Conservation (phyloP, 1,140 invertebrate species). For the Drosophila aff. region DNA sequence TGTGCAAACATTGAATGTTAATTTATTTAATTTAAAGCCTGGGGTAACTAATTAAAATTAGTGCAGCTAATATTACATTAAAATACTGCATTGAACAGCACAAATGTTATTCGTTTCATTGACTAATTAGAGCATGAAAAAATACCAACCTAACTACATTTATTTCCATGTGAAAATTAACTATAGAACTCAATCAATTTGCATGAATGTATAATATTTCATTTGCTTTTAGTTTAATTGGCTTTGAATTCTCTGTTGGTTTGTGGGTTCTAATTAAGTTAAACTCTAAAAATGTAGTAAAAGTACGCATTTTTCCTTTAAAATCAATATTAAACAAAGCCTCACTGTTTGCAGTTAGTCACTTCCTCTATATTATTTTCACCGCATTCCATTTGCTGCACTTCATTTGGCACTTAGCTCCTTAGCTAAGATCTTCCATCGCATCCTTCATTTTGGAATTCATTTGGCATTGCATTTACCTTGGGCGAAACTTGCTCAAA, state of each 20-base stretch:
- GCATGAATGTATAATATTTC: not conserved
- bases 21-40: constrained; percentile 19
- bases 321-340: not conserved
- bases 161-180: not conserved
- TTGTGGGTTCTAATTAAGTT: not conserved
- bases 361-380: not conserved
- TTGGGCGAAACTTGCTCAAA: constrained; percentile 64
- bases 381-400: constrained; percentile 24
- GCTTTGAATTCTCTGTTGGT: not conserved
- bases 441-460: constrained; percentile 63
- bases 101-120: not conserved
- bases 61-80: not conserved
- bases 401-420: constrained; percentile 48
- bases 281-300: not conserved
- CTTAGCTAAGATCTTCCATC: constrained; percentile 1
- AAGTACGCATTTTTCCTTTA: not conserved
- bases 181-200: constrained; percentile 3
- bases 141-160: not conserved
- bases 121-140: constrained; percentile 19
- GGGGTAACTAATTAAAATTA: not conserved
- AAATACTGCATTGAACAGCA: not conserved
- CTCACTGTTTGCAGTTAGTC: not conserved
- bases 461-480: constrained; percentile 67
- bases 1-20: constrained; percentile 5
- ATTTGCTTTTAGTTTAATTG: constrained; percentile 15